phyloP scores from a whole-genome alignment of 1,140 invertebrate species.

The Littorina saxatilis region DNA sequence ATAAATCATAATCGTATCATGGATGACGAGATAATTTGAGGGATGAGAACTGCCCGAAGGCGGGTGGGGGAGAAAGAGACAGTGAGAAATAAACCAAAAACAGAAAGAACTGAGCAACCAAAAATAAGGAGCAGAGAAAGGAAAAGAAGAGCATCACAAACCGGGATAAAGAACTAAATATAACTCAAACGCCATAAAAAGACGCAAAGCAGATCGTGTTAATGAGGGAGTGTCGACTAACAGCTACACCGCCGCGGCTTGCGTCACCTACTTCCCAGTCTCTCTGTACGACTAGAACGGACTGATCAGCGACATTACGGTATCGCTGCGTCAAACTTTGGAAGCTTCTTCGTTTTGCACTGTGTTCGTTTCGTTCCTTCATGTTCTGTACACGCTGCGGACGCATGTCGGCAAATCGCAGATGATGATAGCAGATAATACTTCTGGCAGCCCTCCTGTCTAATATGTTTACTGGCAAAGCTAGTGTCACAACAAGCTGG shows the following conservation, averaged over 20 bases:
- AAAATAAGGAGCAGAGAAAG: constrained; percentile 25
- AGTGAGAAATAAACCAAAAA: background rate
- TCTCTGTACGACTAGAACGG: no score
- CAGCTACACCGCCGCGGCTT: no score
- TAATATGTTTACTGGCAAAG: background rate
- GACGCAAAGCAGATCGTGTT: background rate
- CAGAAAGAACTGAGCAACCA: background rate
- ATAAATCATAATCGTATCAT: no score
- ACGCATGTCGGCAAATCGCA: background rate
- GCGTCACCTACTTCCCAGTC: no score
- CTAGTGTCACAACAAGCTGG: no score
- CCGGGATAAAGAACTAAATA: background rate
- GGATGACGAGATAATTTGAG: background rate
- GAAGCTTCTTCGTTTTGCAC: no score
- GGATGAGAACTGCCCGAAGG: background rate
- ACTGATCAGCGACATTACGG: no score
- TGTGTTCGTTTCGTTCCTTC: no score
- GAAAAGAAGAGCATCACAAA: constrained; percentile 9
- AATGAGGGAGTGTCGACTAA: background rate
- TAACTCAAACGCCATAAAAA: background rate
- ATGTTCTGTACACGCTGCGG: constrained; percentile 3
- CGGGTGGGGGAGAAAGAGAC: background rate
- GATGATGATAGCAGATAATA: constrained; percentile 1
- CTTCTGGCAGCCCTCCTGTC: constrained; percentile 16
- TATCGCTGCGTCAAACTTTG: no score